A percentile compares a stretch with the other conserved stretches of the same genome.
These are phyloP conservation scores for Ectropis crepuscularia DNA, from an alignment of 2,888 invertebrate species.

Conservation along the genomic window DNA sequence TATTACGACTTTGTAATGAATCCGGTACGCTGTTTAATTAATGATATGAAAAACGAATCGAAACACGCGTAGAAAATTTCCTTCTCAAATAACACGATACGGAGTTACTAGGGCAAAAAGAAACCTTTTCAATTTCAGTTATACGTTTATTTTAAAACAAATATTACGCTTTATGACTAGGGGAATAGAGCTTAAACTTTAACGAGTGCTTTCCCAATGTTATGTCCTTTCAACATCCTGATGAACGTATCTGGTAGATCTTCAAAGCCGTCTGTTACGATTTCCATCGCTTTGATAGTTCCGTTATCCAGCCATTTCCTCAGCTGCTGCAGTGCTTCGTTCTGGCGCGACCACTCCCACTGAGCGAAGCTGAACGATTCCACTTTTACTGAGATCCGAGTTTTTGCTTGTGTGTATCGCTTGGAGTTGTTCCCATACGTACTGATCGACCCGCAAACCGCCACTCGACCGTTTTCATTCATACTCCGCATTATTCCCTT, in stretches of 20 bases:
- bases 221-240: slow-evolving; percentile 50
- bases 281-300: slow-evolving; percentile 55
- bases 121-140: slow-evolving; percentile 32
- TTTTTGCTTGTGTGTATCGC: slow-evolving; percentile 29
- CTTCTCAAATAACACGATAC: slow-evolving; percentile 15
- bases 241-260: slow-evolving; percentile 54
- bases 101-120: slow-evolving; percentile 27
- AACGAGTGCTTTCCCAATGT: slow-evolving; percentile 54
- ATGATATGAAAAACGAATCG: no score
- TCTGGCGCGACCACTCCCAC: slow-evolving; percentile 51
- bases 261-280: slow-evolving; percentile 56
- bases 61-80: no score
- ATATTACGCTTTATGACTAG: slow-evolving; percentile 30
- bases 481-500: slow-evolving; percentile 81
- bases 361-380: slow-evolving; percentile 58
- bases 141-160: slow-evolving; percentile 16
- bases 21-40: no score
- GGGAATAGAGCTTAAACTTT: slow-evolving; percentile 49
- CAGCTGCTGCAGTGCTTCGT: slow-evolving; percentile 48
- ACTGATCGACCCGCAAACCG: slow-evolving; percentile 86
- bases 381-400: slow-evolving; percentile 43
- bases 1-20: no score
- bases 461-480: slow-evolving; percentile 83
- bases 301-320: slow-evolving; percentile 54
- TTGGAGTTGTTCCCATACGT: slow-evolving; percentile 64